Base-by-base conservation (phyloP, 2,797 vertebrate species). In the Tenualosa ilisha region DNA sequence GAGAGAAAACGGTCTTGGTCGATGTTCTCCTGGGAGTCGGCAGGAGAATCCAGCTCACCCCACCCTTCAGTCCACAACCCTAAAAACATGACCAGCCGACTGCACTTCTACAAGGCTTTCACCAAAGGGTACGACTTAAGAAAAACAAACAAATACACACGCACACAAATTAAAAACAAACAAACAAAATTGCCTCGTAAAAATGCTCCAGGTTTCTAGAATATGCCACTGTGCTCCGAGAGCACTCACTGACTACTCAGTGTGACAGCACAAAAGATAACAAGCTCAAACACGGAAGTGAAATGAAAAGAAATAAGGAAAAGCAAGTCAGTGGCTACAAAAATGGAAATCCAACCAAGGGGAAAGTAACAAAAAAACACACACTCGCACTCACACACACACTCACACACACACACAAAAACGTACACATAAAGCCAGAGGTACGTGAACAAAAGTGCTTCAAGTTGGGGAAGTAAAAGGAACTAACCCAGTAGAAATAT, bases 381-480 rank as follows among this genome's bases (percentile, higher is more conserved):
- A 31, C 83, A 61, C 84, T 86, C 81, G 31, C 51, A 53, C 86
- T 75, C 82, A 53, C 85, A 72, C 82, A 53, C 84, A 79, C 50
- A 13, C 37, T 59, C 81, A 88, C 91, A 79, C 50, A 13, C 37
- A 68, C 81, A 88, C 91, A 90, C 56, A 86, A 91, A 92, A 90
- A 94, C 90, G 91, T 90, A 85, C 90, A 86, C 89, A 89, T 88
- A 92, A 91, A 93, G 88, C 89, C 91, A 92, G 93, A 93, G 92
- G 91, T 96, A 97, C 95, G 96, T 95, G 95, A 97, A 97, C 95
- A 96, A 97, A 97, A 98, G 97, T 98, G 97, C 97, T 97, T 96
- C 96, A 96, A 95, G 95, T 94, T 89, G 90, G 96, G 94, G 95
- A 96, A 95, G 95, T 95, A 95, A 94, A 46, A 95, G 94, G 91